Evolutionary conservation across 1,140 invertebrate species (phyloP), one percentile per base, ranked within the genome.

Genomic region (Musca vetustissima): DNA sequence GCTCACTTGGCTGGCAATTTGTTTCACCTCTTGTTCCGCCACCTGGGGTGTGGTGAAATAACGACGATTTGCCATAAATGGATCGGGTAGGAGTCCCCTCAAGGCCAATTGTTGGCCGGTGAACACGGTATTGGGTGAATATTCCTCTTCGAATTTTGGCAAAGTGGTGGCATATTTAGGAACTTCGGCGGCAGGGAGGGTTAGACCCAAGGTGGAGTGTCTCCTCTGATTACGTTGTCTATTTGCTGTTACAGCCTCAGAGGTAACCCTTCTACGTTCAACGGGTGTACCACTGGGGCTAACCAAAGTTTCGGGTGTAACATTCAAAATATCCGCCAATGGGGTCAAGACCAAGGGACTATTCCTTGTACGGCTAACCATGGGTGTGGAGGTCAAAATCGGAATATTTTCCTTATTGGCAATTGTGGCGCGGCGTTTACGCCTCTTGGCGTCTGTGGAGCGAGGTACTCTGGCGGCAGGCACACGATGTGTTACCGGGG

Each of bases 321-420:
- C 66, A 32, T 80, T 80, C 9, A 73, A 75, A 48, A 80, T 78
- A n/a, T 80, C 78, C 64, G 72, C 74, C 4, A 80, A 70, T 2
- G 78, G 78, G 0, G 78, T 73, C 73, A 80, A 36, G 1, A 80
- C 75, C 50, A 80, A 22, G 0, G 78, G 78, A 68, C 78, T 80
- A 49, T 80, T 80, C 13, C 74, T 70, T 64, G 67, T 43, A n/a
- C 74, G 25, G 19, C 67, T 32, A 8, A 76, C 71, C 75, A 78
- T 74, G 0, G 78, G 78, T 17, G 78, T 80, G n/a, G 78, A 80
- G 14, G 76, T 72, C 7, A 19, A 74, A 57, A 36, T 74, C 66
- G 49, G 74, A 72, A 61, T 76, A 53, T 70, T 70, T 53, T 70
- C 69, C 59, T 68, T 70, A 47, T 70, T 70, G 9, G 48, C 57